Base-by-base conservation (phyloP, 2,888 invertebrate species). In the Synergus gifuensis region DNA sequence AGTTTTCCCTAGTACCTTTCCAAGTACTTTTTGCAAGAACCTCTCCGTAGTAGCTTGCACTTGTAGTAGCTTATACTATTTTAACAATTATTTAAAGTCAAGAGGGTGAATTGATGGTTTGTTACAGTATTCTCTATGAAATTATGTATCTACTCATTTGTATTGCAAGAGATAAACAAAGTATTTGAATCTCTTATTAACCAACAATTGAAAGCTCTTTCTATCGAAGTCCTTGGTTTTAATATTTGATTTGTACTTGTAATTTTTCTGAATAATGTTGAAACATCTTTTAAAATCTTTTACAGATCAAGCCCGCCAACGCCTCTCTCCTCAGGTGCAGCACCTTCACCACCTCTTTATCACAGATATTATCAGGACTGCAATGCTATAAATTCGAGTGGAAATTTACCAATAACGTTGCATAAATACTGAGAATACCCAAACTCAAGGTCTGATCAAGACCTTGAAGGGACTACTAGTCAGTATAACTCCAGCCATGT, bases 391-490 rank as follows among this genome's bases (percentile, higher is more conserved):
- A 92, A 90, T 79, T 90, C 91, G 81, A 92, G 91, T 79, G 92
- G 92, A 28, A 92, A 92, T 87, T 80, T 92, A 77, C 92, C 92
- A n/a, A 91, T 92, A 85, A 91, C 92, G 87, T 82, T 92, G 78
- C 92, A 91, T 84, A 92, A 92, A 83, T 92, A 92, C 92, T 92
- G 92, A 92, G 92, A 91, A 83, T 92, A 91, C 85, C 89, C 91
- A 84, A 90, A 90, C 87, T 91, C 92, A 92, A 92, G 92, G 88
- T 88, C 91, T 84, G 88, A 88, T 44, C 85, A 85, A 77, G 82
- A 83, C 81, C 84, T 84, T 84, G 84, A 83, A 84, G 80, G 82
- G 18, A 60, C 78, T 40, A 76, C 78, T 9, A 80, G 78, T 78
- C 84, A 87, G 67, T 88, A 89, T 81, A 89, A 91, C 80, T 87